Conservation (phyloP, 2,113 vertebrate species). For the Myotis yumanensis region DNA sequence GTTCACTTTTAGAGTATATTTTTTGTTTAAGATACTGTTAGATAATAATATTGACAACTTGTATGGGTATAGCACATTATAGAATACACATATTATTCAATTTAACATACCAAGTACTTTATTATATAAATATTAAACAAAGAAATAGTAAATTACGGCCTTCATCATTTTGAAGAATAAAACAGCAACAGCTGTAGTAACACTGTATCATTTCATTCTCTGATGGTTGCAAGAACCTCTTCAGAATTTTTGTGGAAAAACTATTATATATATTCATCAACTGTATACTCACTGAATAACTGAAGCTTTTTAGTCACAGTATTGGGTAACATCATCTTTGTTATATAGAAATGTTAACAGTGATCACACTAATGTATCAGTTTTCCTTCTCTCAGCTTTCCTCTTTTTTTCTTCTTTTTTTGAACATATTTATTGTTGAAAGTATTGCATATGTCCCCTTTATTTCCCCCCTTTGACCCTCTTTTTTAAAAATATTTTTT, state of each 20-base stretch:
- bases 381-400: not conserved
- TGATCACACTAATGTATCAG: not conserved
- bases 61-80: not conserved
- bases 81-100: not conserved
- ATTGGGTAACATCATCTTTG: not conserved
- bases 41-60: not conserved
- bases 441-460: no score
- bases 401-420: no score
- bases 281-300: not conserved
- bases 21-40: not conserved
- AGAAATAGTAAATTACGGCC: not conserved
- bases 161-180: conserved; percentile 20
- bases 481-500: no score
- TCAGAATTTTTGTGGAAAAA: not conserved
- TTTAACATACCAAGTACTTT: not conserved
- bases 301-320: not conserved
- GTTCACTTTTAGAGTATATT: not conserved
- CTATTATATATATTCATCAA: not conserved
- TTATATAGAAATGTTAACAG: not conserved
- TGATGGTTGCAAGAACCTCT: not conserved
- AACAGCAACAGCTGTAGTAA: not conserved
- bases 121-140: not conserved
- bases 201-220: not conserved
- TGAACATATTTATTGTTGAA: no score
- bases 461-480: no score